Conservation (phyloP, 2,888 invertebrate genomes). For the Parnassius apollo region DNA sequence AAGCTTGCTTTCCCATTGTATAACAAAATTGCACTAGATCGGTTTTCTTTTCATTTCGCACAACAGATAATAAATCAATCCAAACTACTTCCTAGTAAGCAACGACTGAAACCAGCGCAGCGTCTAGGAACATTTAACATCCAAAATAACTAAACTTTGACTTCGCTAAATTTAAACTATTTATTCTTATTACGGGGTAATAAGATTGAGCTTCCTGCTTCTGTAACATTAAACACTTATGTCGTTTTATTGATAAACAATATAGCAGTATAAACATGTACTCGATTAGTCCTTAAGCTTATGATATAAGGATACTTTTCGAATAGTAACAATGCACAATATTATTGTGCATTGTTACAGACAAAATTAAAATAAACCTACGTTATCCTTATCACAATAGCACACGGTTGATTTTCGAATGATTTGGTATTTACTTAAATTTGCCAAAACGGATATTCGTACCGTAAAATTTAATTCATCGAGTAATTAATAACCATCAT, state of each 20-base stretch:
- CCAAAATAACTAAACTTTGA: conserved; percentile 14
- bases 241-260: not conserved
- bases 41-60: not conserved
- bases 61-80: conserved; percentile 7
- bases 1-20: no score
- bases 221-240: not conserved
- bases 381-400: not conserved
- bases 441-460: conserved; percentile 9
- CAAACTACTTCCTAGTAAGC: conserved; percentile 23
- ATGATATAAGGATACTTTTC: not conserved
- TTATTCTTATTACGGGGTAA: not conserved
- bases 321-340: not conserved
- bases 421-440: not conserved
- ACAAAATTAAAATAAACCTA: conserved; percentile 1
- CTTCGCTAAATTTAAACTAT: not conserved
- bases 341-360: not conserved
- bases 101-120: conserved; percentile 16
- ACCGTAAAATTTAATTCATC: conserved; percentile 16
- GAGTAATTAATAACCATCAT: conserved; percentile 25
- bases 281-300: not conserved
- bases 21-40: not conserved
- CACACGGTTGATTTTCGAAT: conserved; percentile 10
- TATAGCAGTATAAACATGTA: not conserved
- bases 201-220: conserved; percentile 3
- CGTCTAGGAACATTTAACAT: conserved; percentile 10